Evolutionary conservation across 2,888 invertebrate species (phyloP).

Genomic region (Meliscaeva auricollis): DNA sequence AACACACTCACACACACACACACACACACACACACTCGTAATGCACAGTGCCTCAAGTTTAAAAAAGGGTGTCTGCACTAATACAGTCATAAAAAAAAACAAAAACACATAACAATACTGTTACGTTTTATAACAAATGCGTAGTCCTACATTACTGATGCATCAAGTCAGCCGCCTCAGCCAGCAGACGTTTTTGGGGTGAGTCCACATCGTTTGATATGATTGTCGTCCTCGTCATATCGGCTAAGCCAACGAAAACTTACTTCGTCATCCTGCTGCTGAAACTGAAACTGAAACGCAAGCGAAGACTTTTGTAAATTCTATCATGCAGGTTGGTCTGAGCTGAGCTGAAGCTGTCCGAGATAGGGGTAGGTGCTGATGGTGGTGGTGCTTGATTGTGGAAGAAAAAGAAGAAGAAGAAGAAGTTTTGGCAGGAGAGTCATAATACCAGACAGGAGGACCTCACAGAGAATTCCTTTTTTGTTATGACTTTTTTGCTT

Average conservation of each 20-base stretch:
- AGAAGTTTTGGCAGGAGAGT: constrained; percentile 69
- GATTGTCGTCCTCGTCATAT: constrained; percentile 29
- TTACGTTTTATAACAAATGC: constrained; percentile 75
- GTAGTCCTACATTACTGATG: constrained; percentile 75
- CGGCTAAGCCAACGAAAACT: constrained; percentile 13
- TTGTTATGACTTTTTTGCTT: constrained; percentile 30
- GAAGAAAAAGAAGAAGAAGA: constrained; percentile 47
- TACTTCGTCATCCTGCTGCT: constrained; percentile 1
- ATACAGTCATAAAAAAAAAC: constrained; percentile 32
- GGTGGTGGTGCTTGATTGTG: constrained; percentile 30
- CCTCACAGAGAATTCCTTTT: constrained; percentile 59
- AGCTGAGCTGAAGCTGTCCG: not conserved
- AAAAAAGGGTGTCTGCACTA: constrained; percentile 52
- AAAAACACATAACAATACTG: constrained; percentile 58
- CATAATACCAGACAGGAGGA: constrained; percentile 71
- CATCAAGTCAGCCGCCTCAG: constrained; percentile 61
- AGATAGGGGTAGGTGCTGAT: constrained; percentile 33
- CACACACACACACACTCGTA: not conserved
- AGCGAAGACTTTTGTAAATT: constrained; percentile 24
- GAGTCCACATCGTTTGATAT: constrained; percentile 40
- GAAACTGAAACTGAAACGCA: constrained; percentile 15
- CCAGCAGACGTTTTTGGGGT: constrained; percentile 70
- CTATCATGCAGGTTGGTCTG: constrained; percentile 52
- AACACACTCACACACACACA: constrained; percentile 36
- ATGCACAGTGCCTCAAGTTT: no score